Evolutionary conservation across 2,113 vertebrate genomes (phyloP).

Genomic region (Bufo bufo): DNA sequence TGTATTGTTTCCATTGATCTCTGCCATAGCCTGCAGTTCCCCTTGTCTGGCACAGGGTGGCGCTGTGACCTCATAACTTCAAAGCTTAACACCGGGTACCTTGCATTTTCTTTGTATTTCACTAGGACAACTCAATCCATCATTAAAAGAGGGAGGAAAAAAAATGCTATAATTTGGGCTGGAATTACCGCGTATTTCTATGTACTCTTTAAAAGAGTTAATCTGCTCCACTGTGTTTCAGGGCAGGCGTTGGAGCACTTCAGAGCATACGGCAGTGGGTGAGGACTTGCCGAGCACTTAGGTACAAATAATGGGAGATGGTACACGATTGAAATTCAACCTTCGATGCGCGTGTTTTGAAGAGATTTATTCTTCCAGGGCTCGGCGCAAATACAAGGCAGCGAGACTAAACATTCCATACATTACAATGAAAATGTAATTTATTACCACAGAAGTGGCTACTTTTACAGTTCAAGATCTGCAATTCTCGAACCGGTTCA

Average conservation of each 20-base stretch:
- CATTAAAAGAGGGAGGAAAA: slow-evolving; percentile 37
- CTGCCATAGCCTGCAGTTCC: neutral
- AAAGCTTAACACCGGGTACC: neutral
- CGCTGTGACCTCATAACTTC: neutral
- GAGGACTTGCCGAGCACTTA: slow-evolving; percentile 24
- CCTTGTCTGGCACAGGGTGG: slow-evolving; percentile 21
- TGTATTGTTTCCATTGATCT: neutral
- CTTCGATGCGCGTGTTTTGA: slow-evolving; percentile 32
- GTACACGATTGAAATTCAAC: slow-evolving; percentile 52
- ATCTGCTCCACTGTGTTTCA: slow-evolving; percentile 43
- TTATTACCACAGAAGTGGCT: slow-evolving; percentile 32
- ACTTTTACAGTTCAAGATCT: slow-evolving; percentile 25
- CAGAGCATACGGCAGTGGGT: slow-evolving; percentile 11
- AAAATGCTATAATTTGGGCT: slow-evolving; percentile 33
- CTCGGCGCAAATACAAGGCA: slow-evolving; percentile 28
- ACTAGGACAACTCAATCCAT: slow-evolving; percentile 42
- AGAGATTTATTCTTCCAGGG: slow-evolving; percentile 51
- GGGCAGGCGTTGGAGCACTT: slow-evolving; percentile 39
- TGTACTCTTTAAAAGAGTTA: slow-evolving; percentile 46
- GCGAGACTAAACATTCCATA: slow-evolving; percentile 53
- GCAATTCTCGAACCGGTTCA: slow-evolving; percentile 5
- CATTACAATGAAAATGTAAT: slow-evolving; percentile 46
- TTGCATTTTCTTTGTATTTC: slow-evolving; percentile 24
- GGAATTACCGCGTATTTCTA: slow-evolving; percentile 45
- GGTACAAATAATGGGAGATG: slow-evolving; percentile 43